Percentiles rank a stretch among this genome's conserved stretches.
Conservation (phyloP, 2,113 vertebrate species). For the Gopherus flavomarginatus region DNA sequence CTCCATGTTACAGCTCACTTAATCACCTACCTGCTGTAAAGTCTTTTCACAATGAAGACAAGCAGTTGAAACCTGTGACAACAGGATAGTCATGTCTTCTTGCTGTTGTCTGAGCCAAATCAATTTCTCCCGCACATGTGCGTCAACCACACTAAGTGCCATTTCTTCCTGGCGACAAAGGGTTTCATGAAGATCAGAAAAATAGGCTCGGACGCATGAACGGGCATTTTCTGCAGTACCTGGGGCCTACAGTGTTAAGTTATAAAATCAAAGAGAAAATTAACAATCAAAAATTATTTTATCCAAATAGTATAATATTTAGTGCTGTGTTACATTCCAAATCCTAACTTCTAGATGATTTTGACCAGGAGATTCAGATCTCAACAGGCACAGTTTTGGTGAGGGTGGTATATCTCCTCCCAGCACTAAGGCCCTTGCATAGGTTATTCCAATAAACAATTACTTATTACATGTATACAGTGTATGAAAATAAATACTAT, state of each 20-base stretch:
- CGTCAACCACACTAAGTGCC: slow-evolving; percentile 98
- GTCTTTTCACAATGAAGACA: slow-evolving; percentile 99
- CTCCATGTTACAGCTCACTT: neutral
- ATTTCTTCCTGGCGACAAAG: slow-evolving; percentile 98
- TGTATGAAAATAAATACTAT: neutral
- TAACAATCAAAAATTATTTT: neutral
- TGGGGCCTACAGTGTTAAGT: slow-evolving; percentile 82
- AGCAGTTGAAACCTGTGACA: slow-evolving; percentile 97
- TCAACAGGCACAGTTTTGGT: neutral
- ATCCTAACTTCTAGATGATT: neutral
- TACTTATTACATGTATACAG: neutral
- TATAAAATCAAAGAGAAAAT: neutral
- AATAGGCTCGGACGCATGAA: slow-evolving; percentile 97
- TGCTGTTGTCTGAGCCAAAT: slow-evolving; percentile 98
- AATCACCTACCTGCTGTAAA: slow-evolving; percentile 90
- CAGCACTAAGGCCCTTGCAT: neutral
- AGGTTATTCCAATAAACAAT: neutral
- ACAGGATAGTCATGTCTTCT: slow-evolving; percentile 98
- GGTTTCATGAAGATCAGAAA: slow-evolving; percentile 96
- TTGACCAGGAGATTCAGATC: neutral
- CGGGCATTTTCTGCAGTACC: slow-evolving; percentile 97
- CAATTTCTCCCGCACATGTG: slow-evolving; percentile 94
- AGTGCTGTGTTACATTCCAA: neutral
- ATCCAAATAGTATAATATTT: neutral
- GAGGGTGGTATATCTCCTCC: neutral